Evolutionary conservation across 2,113 vertebrate species (phyloP).

Genomic region (Protobothrops flavoviridis): DNA sequence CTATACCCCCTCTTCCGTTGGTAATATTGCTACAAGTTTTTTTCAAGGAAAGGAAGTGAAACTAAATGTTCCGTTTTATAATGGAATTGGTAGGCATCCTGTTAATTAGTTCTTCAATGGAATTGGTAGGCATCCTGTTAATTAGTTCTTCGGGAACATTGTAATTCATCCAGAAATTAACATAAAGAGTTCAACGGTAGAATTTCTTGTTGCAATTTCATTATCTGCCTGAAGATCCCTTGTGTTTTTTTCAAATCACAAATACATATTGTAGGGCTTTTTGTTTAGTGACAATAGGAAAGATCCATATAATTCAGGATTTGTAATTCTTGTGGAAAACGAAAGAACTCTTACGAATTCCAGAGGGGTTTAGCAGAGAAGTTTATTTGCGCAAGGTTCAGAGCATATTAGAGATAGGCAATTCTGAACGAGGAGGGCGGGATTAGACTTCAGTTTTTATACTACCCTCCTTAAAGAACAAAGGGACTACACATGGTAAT

Average conservation of each 20-base stretch:
- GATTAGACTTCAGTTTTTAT: too few relatives aligned
- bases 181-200: background rate
- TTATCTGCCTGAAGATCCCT: background rate
- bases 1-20: slow-evolving; percentile 12
- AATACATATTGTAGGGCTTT: background rate
- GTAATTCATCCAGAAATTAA: background rate
- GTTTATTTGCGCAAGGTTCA: too few relatives aligned
- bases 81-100: background rate
- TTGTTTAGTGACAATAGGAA: background rate
- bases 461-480: too few relatives aligned
- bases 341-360: too few relatives aligned
- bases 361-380: too few relatives aligned
- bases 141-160: background rate
- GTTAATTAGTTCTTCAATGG: background rate
- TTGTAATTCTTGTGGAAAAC: too few relatives aligned
- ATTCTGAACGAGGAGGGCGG: too few relatives aligned
- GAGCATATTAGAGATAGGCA: too few relatives aligned
- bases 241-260: background rate
- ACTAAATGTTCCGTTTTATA: background rate
- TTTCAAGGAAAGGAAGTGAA: background rate
- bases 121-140: background rate
- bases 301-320: background rate
- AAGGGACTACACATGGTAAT: too few relatives aligned
- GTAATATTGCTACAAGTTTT: rapidly evolving
- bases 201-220: background rate